Conservation (phyloP, 2,888 invertebrate species). For the Ischnura elegans region DNA sequence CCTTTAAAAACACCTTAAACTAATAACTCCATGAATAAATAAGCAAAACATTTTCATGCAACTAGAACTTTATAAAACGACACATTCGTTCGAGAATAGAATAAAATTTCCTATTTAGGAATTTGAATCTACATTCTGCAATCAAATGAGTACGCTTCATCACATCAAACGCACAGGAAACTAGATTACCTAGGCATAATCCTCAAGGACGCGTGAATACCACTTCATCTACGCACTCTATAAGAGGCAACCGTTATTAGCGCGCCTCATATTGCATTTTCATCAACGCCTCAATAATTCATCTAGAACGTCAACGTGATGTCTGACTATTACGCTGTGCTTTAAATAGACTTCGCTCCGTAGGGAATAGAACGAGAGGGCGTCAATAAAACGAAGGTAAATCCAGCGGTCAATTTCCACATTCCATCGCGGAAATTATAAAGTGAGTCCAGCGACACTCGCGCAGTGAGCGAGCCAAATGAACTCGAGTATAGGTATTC, state of each 20-base stretch:
- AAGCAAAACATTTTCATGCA: background rate
- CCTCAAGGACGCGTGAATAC: background rate
- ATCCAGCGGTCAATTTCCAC: background rate
- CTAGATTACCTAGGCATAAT: background rate
- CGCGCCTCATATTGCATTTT: background rate
- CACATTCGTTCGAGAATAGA: no score
- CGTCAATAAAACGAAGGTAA: background rate
- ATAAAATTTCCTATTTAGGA: background rate
- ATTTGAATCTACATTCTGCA: background rate
- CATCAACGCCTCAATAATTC: constrained; percentile 26
- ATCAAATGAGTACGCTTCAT: background rate
- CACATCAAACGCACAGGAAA: background rate
- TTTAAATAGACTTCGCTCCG: background rate
- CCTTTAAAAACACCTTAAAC: background rate
- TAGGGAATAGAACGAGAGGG: background rate
- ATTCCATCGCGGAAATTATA: background rate
- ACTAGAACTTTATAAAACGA: background rate
- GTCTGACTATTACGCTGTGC: background rate
- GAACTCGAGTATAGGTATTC: no score
- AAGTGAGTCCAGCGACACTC: background rate
- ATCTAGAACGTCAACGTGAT: background rate
- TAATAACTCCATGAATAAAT: background rate
- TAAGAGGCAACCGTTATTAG: background rate
- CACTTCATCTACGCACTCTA: background rate
- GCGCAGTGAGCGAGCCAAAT: no score